phyloP scores from a whole-genome alignment of 2,797 vertebrate genomes.

The Saxicola maurus region DNA sequence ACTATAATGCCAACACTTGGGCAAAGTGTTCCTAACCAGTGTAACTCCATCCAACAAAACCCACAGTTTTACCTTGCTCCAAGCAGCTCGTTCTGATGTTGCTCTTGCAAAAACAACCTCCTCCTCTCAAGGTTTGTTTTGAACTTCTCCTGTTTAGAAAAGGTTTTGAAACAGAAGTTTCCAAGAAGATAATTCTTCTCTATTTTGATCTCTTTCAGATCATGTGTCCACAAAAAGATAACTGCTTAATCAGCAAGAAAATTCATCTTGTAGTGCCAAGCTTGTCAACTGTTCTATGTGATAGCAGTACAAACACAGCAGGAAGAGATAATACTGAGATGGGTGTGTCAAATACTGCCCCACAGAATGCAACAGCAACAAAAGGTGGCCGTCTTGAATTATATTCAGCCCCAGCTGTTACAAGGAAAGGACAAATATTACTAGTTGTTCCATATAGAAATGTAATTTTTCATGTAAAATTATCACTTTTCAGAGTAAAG shows the following conservation, averaged over 20 bases:
- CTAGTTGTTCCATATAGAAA: not conserved
- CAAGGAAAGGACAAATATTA: not conserved
- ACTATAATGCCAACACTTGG: not conserved
- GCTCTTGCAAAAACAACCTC: not conserved
- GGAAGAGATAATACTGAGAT: not conserved
- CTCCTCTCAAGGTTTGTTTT: not conserved
- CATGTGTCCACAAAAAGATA: not conserved
- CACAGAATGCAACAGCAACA: not conserved
- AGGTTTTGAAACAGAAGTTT: not conserved
- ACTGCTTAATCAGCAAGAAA: not conserved
- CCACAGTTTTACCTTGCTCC: not conserved
- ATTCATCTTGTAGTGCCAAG: not conserved
- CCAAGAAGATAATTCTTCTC: not conserved
- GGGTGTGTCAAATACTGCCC: not conserved
- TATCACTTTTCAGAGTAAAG: not conserved
- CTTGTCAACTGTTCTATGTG: not conserved
- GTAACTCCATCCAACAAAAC: not conserved
- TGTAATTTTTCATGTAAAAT: not conserved
- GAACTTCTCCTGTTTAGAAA: not conserved
- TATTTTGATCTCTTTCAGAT: slow-evolving; percentile 22
- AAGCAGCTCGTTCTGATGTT: not conserved
- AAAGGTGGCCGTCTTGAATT: slow-evolving; percentile 11
- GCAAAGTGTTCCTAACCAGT: not conserved
- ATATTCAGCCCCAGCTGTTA: not conserved
- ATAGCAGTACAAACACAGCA: not conserved